Evolutionary conservation across 2,113 vertebrate species (phyloP), one percentile per base, ranked within the genome.

Genomic region (Petaurus breviceps): DNA sequence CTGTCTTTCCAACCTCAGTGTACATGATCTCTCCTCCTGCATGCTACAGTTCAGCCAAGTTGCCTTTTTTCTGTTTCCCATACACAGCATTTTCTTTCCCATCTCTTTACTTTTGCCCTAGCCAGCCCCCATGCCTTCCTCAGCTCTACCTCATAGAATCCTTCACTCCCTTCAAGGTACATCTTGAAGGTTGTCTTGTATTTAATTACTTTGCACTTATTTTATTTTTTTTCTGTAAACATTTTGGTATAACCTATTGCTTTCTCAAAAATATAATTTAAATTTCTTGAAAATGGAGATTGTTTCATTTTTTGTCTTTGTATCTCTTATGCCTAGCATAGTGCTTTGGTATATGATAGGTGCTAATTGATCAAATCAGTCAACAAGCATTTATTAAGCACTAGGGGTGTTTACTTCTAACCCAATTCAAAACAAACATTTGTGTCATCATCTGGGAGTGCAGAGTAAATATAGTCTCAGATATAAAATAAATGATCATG

Each of bases 371-470:
- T 68, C 57, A 57, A 57, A 26, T 28, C 26, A 37, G 16, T 68
- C 31, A 68, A 7, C 19, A 84, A 84, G 6, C 68, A 43, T 23
- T 22, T 77, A 4, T 77, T 23, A 43, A 84, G 68, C n/a, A 43
- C 68, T 84, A n/a, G 37, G 37, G n/a, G 53, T 90, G 23, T 53
- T 96, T 93, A 46, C 46, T 93, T 89, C 91, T 68, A 84, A 26
- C 91, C 24, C 84, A 31, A 43, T 92, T 93, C 84, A 93, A 84
- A 96, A 92, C 89, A 96, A 97, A 96, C 94, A 94, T 96, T 94
- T 97, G 31, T 96, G 11, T 91, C 91, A 90, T 46, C 61, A 77
- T 89, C 90, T 91, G n/a, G 6, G 68, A 84, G 7, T 84, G 19
- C 68, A 84, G 7, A 43, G 68, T 84, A 84, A 43, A 84, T 19